These are phyloP conservation scores for Thamnophis sirtalis DNA, from an alignment of 2,113 vertebrate genomes.

Conservation along the genomic window DNA sequence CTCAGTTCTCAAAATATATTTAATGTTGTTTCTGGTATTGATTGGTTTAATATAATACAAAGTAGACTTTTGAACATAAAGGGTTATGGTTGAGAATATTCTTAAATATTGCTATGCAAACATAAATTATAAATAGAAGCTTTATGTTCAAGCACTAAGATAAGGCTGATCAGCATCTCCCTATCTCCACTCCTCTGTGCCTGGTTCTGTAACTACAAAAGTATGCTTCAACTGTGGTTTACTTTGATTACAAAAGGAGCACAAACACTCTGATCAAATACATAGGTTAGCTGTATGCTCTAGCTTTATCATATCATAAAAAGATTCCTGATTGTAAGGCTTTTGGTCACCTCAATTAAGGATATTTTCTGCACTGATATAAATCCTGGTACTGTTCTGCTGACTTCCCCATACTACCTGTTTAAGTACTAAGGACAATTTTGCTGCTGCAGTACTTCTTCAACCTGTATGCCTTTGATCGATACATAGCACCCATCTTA, in stretches of 20 bases:
- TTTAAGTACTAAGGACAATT: not conserved
- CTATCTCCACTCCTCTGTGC: not conserved
- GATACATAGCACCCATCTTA: not conserved
- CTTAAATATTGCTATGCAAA: not conserved
- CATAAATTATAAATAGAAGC: not conserved
- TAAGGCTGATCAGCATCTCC: not conserved
- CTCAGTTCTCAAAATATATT: not conserved
- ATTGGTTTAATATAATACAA: not conserved
- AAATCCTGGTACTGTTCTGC: not conserved
- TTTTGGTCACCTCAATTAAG: not conserved
- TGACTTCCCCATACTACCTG: not conserved
- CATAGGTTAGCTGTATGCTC: not conserved
- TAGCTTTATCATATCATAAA: not conserved
- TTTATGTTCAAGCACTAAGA: not conserved
- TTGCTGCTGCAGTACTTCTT: not conserved
- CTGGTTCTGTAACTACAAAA: not conserved
- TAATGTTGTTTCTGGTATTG: not conserved
- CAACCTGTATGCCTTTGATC: not conserved
- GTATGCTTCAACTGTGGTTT: not conserved
- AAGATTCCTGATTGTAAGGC: not conserved
- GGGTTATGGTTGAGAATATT: not conserved
- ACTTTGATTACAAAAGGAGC: not conserved
- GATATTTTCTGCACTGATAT: not conserved
- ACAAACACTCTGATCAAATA: not conserved
- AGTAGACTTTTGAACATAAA: not conserved